Conservation (phyloP, 2,113 vertebrate genomes). For the Procapra przewalskii region DNA sequence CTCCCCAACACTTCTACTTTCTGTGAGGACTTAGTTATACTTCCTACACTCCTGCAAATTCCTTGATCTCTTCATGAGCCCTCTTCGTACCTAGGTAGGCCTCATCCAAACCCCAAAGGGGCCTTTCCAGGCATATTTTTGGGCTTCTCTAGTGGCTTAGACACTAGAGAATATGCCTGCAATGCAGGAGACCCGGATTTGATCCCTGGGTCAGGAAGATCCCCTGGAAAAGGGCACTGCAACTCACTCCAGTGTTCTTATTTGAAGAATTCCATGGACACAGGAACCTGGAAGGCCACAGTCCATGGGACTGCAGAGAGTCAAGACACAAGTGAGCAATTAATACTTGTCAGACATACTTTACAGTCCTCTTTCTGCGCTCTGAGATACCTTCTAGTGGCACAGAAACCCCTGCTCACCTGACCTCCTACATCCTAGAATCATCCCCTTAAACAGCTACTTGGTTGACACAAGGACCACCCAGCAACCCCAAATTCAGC, state of each 20-base stretch:
- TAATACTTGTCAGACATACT: not conserved
- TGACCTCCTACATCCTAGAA: not conserved
- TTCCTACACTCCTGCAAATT: not conserved
- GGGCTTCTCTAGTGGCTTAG: not conserved
- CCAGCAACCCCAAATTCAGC: not conserved
- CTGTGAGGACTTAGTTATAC: not conserved
- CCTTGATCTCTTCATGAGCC: not conserved
- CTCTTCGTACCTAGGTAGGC: not conserved
- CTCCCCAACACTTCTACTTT: not conserved
- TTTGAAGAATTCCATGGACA: not conserved
- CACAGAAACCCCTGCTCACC: not conserved
- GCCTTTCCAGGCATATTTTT: not conserved
- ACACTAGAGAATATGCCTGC: not conserved
- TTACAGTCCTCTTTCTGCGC: not conserved
- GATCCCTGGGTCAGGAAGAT: not conserved
- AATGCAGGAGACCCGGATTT: not conserved
- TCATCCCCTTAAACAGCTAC: not conserved
- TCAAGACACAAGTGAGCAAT: not conserved
- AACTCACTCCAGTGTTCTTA: not conserved
- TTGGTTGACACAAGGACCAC: not conserved
- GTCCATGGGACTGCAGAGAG: not conserved
- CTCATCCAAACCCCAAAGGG: not conserved
- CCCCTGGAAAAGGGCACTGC: not conserved
- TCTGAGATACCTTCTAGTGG: not conserved
- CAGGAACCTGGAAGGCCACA: not conserved